Evolutionary conservation across 2,113 vertebrate species (phyloP), one percentile per base, ranked within the genome.

Genomic region (Pelmatolapia mariae): DNA sequence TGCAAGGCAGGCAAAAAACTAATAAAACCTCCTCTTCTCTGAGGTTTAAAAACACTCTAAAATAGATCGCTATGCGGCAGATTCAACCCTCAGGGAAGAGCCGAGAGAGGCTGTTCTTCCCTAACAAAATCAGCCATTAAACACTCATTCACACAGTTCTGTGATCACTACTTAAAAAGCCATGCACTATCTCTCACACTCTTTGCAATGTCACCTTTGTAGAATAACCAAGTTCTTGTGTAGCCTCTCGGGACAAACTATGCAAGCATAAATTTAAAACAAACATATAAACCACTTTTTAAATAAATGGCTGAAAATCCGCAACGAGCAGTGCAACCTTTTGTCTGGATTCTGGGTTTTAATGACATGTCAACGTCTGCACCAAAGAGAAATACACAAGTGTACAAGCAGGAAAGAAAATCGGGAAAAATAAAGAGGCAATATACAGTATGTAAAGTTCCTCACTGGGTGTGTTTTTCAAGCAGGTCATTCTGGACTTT

Each of bases 1-100:
- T 90, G 90, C 92, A 89, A 90, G 68, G 88, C 76, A 85, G 36
- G 87, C 89, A 92, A 83, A 80, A 95, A 85, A 52, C 86, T 59
- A 93, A 87, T 81, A 83, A 90, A 91, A 53, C 33, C 45, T 36
- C 61, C 38, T 10, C 45, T 87, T 89, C 91, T 87, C 91, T 84
- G 52, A 88, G 84, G 85, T 86, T 91, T 91, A 76, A 90, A 84
- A 91, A 53, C 82, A 83, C 71, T 88, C 79, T 86, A 88, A 89
- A 91, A 89, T 85, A 92, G 78, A 87, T 63, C 83, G 38, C 53
- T 26, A 81, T 16, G 66, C 87, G 10, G 88, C 88, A 87, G 91
- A 85, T 68, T 88, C 6, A 5, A 29, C 88, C 92, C 90, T 88
- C 71, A 29, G 92, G 93, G 91, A 84, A 45, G 45, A 59, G 59